Percentiles rank a stretch among this genome's conserved stretches.
Evolutionary conservation across 2,888 invertebrate species (phyloP).

Genomic region (Eumerus sabulonum): DNA sequence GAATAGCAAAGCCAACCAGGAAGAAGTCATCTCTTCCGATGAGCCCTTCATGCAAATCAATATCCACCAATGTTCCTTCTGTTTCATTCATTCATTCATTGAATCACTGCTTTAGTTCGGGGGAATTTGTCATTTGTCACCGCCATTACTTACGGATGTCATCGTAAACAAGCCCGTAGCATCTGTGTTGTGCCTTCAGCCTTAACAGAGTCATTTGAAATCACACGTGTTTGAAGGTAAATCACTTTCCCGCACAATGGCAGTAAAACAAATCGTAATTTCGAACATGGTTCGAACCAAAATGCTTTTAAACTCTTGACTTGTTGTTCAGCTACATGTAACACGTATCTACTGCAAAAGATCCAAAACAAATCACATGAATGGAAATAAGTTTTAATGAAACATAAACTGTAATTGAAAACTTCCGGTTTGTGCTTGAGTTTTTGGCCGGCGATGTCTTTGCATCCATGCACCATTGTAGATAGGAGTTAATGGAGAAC

Average conservation of each 20-base stretch:
- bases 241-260: too few species aligned
- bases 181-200: too few species aligned
- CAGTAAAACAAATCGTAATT: too few species aligned
- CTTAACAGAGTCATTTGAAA: too few species aligned
- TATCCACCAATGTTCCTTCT: background rate
- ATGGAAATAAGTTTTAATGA: slow-evolving; percentile 36
- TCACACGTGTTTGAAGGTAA: too few species aligned
- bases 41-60: slow-evolving; percentile 35
- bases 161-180: too few species aligned
- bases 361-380: background rate
- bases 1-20: slow-evolving; percentile 7
- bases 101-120: slow-evolving; percentile 35
- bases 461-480: background rate
- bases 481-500: slow-evolving; percentile 2
- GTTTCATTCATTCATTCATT: slow-evolving; percentile 4
- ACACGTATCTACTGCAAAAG: too few species aligned
- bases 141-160: too few species aligned
- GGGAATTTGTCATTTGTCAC: slow-evolving; percentile 39
- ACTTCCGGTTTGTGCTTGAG: background rate
- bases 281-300: too few species aligned
- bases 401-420: slow-evolving; percentile 53
- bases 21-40: slow-evolving; percentile 23
- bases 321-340: too few species aligned
- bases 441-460: background rate
- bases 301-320: too few species aligned